A percentile compares a stretch with the other conserved stretches of the same genome.
Conservation (phyloP, 2,113 vertebrate genomes). For the Leptocoma aspasia region DNA sequence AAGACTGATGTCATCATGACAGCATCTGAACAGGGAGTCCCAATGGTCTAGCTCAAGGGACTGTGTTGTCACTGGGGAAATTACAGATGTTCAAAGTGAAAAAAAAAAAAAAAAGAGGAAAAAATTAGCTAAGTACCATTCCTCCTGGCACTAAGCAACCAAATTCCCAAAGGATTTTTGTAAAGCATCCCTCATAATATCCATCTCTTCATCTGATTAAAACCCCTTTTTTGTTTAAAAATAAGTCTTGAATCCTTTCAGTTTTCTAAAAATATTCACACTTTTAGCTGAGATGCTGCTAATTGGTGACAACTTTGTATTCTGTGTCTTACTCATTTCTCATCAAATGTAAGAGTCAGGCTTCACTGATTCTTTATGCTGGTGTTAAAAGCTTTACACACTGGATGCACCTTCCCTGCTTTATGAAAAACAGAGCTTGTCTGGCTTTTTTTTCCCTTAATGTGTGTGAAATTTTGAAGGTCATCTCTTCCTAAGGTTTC, state of each 20-base stretch:
- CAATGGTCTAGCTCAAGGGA: not conserved
- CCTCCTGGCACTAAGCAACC: not conserved
- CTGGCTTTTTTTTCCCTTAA: not conserved
- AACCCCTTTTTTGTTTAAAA: conserved; percentile 6
- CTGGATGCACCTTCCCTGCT: not conserved
- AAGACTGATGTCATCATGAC: not conserved
- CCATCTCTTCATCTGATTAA: not conserved
- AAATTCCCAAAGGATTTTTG: not conserved
- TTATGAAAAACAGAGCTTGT: not conserved
- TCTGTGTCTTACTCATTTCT: conserved; percentile 17
- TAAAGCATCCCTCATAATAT: not conserved
- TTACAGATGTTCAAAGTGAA: not conserved
- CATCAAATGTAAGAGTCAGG: conserved; percentile 8
- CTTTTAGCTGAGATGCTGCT: conserved; percentile 1
- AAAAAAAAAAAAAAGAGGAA: not conserved
- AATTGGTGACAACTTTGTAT: conserved; percentile 50
- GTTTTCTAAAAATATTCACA: conserved; percentile 33
- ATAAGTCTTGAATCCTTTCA: not conserved
- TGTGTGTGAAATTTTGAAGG: not conserved
- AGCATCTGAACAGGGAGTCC: not conserved
- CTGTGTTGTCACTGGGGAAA: not conserved
- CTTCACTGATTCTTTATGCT: conserved; percentile 8
- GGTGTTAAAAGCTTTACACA: not conserved
- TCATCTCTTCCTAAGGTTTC: not conserved
- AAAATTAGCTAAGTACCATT: not conserved